Evolutionary conservation across 2,888 invertebrate genomes (phyloP).

Genomic region (Heliconius ismenius): DNA sequence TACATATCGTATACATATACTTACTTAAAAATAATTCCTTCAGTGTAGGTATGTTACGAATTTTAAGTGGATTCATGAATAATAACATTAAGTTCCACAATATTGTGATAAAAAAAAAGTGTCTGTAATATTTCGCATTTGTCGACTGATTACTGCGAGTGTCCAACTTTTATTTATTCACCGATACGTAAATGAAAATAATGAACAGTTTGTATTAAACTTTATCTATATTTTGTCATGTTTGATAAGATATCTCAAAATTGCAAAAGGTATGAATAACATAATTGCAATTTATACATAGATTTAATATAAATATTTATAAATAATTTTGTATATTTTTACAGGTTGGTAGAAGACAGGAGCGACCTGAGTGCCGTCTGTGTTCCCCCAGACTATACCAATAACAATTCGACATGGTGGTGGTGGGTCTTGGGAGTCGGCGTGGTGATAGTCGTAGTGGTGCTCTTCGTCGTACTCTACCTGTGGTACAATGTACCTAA

Average conservation of each 20-base stretch:
- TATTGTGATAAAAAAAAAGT: no score
- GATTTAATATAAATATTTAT: neutral
- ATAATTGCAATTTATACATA: neutral
- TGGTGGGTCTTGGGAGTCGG: constrained; percentile 43
- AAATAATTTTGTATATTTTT: neutral
- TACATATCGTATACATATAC: no score
- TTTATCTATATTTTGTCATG: constrained; percentile 7
- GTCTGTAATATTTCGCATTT: no score
- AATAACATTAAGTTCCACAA: no score
- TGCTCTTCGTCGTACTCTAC: constrained; percentile 1
- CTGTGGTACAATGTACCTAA: constrained; percentile 10
- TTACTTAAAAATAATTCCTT: no score
- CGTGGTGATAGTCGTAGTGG: constrained; percentile 2
- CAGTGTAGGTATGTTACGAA: no score
- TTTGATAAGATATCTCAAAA: constrained; percentile 10
- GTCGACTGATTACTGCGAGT: neutral
- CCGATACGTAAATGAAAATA: neutral
- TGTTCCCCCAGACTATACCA: constrained; percentile 48
- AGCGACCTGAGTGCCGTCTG: constrained; percentile 56
- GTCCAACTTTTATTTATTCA: neutral
- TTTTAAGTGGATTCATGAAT: no score
- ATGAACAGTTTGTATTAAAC: constrained; percentile 1
- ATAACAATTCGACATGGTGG: constrained; percentile 42
- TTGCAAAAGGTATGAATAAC: neutral
- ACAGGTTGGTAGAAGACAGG: constrained; percentile 53